Evolutionary conservation across 2,797 vertebrate genomes (phyloP), one percentile per base, ranked within the genome.

Genomic region (Chromis chromis): DNA sequence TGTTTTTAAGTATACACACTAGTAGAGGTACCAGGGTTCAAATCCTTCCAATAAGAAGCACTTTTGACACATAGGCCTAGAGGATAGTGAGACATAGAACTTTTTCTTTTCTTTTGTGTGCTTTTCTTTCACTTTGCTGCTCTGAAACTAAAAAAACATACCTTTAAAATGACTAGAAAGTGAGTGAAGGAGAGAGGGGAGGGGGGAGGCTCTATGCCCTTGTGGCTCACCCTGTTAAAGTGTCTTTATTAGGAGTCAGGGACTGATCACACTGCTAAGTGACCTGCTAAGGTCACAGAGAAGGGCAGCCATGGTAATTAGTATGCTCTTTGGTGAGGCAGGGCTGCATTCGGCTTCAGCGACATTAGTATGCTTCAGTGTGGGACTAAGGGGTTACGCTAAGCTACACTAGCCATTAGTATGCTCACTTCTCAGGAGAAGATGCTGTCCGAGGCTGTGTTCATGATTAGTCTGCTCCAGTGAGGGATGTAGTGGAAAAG

Each of bases 171-270:
- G 40, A 78, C 58, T 19, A 62, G 60, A 65, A 50, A 81, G 94
- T 93, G 94, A 84, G 65, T 33, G 57, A 77, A 70, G 11, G 36
- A 57, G 33, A 24, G 22, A 12, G 6, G 10, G 53, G 17, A 16
- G 50, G 12, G 11, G 52, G 24, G 52, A 10, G 7, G 93, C 92
- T 93, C 92, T 92, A 88, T 96, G 96, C 95, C 94, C 95, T 95
- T 93, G 93, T 93, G 95, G 93, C 95, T 96, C 95, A 96, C 95
- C 95, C 95, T 96, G 94, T 96, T 93, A 96, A 96, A 95, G 95
- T 96, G 96, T 96, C 96, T 97, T 96, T 97, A 97, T 97, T 97
- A 96, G 96, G 96, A 98, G 96, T 99, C 96, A 97, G 95, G 96
- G 95, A 97, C 96, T 96, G 97, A 98, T 98, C 97, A 97, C 96